These are phyloP conservation scores for Lamprologus callipterus DNA, from an alignment of 2,113 vertebrate species.

Conservation along the genomic window DNA sequence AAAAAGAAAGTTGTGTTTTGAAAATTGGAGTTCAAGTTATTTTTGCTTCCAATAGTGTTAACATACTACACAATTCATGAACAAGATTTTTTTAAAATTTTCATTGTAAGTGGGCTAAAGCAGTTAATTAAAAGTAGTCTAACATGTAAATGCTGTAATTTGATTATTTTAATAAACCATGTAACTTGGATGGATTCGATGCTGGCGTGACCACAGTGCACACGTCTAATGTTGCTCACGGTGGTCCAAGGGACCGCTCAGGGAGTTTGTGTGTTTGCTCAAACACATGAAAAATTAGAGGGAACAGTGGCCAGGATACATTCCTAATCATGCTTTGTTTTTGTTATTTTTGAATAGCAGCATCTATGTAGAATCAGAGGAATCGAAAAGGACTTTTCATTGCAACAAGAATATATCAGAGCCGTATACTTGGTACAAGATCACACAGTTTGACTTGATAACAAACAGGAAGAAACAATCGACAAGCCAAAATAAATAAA, in stretches of 20 bases:
- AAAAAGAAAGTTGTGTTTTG: not conserved
- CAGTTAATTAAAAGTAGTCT: not conserved
- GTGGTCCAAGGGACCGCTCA: fast-evolving
- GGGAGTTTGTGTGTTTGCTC: fast-evolving
- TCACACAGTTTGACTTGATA: not conserved
- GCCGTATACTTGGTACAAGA: not conserved
- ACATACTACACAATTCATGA: fast-evolving
- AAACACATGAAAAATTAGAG: not conserved
- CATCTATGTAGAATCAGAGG: not conserved
- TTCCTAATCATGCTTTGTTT: not conserved
- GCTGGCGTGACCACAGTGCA: fast-evolving
- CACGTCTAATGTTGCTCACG: fast-evolving
- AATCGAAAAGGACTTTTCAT: not conserved
- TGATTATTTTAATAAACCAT: not conserved
- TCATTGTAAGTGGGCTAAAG: not conserved
- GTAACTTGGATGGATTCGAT: not conserved
- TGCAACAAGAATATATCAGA: not conserved
- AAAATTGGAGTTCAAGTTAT: not conserved
- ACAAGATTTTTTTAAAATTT: fast-evolving
- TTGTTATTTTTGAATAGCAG: not conserved
- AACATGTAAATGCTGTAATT: not conserved
- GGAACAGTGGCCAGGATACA: not conserved
- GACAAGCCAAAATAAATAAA: not conserved
- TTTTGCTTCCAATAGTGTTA: not conserved
- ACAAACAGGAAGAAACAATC: not conserved